phyloP scores from a whole-genome alignment of 2,888 invertebrate genomes.

The Cenopis cana region DNA sequence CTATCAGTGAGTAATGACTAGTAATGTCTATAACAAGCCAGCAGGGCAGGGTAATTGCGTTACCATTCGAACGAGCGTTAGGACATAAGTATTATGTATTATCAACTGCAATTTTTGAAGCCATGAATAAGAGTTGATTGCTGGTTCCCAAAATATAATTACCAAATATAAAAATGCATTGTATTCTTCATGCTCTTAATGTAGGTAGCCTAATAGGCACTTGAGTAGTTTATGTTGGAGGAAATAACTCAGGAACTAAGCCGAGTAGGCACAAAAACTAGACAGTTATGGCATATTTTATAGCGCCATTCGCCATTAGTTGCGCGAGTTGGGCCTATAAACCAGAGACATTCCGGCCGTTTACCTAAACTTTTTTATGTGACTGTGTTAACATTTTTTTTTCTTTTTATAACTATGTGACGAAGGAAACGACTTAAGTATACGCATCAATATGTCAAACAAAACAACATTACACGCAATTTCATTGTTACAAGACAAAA shows the following conservation, averaged over 20 bases:
- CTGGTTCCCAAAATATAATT: too few relatives aligned
- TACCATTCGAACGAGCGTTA: too few relatives aligned
- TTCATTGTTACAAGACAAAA: constrained; percentile 38
- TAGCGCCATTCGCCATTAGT: constrained; percentile 27
- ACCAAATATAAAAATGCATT: too few relatives aligned
- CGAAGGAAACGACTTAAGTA: neutral
- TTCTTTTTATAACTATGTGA: constrained; percentile 9
- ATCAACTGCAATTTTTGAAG: too few relatives aligned
- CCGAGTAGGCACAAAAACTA: constrained; percentile 27
- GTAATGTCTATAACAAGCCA: too few relatives aligned
- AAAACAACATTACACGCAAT: constrained; percentile 8
- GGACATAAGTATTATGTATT: too few relatives aligned
- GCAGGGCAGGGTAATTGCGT: too few relatives aligned
- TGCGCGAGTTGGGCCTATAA: constrained; percentile 15
- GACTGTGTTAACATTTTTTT: neutral
- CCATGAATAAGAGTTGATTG: too few relatives aligned
- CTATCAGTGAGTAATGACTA: too few relatives aligned
- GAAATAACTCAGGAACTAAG: constrained; percentile 30
- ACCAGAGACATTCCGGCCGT: constrained; percentile 10
- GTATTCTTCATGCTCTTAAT: neutral
- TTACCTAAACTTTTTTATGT: constrained; percentile 2
- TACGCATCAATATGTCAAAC: constrained; percentile 10
- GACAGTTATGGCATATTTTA: constrained; percentile 32
- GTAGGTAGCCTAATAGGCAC: neutral
- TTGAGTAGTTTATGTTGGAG: constrained; percentile 16